Percentiles rank a stretch among this genome's conserved stretches.
phyloP scores from a whole-genome alignment of 2,113 vertebrate species.

The Thalassarche chlororhynchos region DNA sequence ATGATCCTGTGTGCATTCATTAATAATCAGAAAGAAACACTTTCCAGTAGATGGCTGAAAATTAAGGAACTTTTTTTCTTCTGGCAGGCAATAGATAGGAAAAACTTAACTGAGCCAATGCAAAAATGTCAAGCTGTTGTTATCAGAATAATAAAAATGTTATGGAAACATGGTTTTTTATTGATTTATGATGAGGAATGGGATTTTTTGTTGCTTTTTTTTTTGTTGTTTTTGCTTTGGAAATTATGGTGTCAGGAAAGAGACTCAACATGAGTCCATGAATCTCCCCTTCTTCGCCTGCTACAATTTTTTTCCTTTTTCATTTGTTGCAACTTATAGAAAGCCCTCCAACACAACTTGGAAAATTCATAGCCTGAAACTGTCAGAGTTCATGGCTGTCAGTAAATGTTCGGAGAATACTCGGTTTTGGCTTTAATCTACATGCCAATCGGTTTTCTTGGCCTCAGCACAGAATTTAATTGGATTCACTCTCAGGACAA shows the following conservation, averaged over 20 bases:
- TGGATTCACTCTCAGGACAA: neutral
- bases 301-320: neutral
- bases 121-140: slow-evolving; percentile 54
- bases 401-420: neutral
- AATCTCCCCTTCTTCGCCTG: neutral
- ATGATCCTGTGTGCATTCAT: neutral
- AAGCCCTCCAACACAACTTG: neutral
- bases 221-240: neutral
- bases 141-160: slow-evolving; percentile 65
- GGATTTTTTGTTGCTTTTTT: neutral
- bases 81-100: slow-evolving; percentile 48
- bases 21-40: slow-evolving; percentile 9
- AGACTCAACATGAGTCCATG: neutral
- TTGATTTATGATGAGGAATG: slow-evolving; percentile 24
- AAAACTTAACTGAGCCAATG: slow-evolving; percentile 48
- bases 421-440: neutral
- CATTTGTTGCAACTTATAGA: neutral
- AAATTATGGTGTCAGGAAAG: neutral
- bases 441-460: neutral
- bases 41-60: slow-evolving; percentile 23
- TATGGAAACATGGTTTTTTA: neutral
- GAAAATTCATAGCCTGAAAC: neutral
- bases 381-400: neutral
- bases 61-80: neutral
- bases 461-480: neutral